phyloP scores from a whole-genome alignment of 2,888 invertebrate genomes.

The Melinaea menophilus region DNA sequence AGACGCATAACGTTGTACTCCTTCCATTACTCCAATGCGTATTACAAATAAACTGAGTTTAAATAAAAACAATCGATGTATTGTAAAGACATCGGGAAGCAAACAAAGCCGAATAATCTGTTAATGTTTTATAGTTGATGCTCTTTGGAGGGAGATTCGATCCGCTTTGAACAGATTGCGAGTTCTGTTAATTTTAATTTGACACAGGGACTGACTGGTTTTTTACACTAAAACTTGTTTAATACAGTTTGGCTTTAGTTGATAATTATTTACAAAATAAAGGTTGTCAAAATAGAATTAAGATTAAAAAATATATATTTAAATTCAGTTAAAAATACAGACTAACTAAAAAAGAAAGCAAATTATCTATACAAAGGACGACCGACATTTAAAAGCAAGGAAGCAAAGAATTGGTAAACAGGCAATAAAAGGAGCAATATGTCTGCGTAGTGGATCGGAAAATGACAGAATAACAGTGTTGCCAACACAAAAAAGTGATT shows the following conservation, averaged over 20 bases:
- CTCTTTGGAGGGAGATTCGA: slow-evolving; percentile 55
- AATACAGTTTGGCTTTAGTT: no score
- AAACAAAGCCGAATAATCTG: slow-evolving; percentile 51
- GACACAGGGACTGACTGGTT: slow-evolving; percentile 33
- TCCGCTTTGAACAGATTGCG: slow-evolving; percentile 54
- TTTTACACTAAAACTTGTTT: no score
- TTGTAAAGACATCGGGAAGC: slow-evolving; percentile 35
- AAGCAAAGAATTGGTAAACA: slow-evolving; percentile 37
- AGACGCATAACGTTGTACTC: not conserved
- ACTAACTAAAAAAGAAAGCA: not conserved
- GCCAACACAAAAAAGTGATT: slow-evolving; percentile 47
- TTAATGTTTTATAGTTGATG: slow-evolving; percentile 50
- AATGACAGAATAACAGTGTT: slow-evolving; percentile 60
- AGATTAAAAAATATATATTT: not conserved
- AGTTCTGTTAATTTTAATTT: slow-evolving; percentile 48
- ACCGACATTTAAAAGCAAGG: slow-evolving; percentile 29
- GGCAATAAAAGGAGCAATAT: slow-evolving; percentile 54
- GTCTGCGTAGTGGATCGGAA: slow-evolving; percentile 59
- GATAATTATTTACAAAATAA: no score
- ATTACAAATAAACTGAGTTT: slow-evolving; percentile 28
- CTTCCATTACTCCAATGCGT: slow-evolving; percentile 39
- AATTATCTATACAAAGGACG: slow-evolving; percentile 6
- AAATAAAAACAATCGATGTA: slow-evolving; percentile 37
- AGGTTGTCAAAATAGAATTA: no score
- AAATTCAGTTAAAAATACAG: not conserved